These are phyloP conservation scores for Epinotia nisella DNA, from an alignment of 2,888 invertebrate genomes.

Conservation along the genomic window DNA sequence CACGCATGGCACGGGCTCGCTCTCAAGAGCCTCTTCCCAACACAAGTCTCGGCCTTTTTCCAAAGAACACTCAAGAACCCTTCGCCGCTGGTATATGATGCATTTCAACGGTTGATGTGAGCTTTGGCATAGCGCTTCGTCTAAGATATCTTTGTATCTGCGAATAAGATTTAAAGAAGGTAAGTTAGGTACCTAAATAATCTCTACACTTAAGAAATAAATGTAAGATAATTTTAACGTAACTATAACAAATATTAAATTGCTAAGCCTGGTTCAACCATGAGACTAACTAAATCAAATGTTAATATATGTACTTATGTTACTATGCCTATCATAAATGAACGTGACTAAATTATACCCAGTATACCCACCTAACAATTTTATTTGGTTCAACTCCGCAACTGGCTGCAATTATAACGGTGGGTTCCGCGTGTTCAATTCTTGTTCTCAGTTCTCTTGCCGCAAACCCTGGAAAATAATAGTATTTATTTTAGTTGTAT, in stretches of 20 bases:
- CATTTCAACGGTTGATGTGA: constrained; percentile 90
- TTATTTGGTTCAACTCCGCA: constrained; percentile 95
- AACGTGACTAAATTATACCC: constrained; percentile 44
- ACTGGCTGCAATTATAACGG: constrained; percentile 94
- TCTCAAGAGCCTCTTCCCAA: constrained; percentile 90
- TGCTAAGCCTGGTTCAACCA: too few relatives aligned
- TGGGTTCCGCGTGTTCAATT: constrained; percentile 95
- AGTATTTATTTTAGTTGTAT: neutral
- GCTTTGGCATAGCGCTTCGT: constrained; percentile 91
- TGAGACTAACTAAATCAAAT: too few relatives aligned
- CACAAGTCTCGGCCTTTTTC: constrained; percentile 88
- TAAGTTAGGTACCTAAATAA: neutral
- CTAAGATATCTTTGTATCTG: constrained; percentile 91
- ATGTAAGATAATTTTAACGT: too few relatives aligned
- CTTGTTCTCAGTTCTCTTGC: constrained; percentile 93
- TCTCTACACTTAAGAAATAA: neutral
- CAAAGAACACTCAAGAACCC: constrained; percentile 87
- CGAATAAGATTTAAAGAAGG: constrained; percentile 35
- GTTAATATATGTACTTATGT: too few relatives aligned
- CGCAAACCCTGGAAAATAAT: constrained; percentile 89
- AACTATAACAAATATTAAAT: too few relatives aligned
- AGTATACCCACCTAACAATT: constrained; percentile 86
- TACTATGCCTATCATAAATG: neutral
- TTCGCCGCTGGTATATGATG: constrained; percentile 92
- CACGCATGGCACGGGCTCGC: constrained; percentile 91